Conservation (phyloP, 2,888 invertebrate genomes). For the Raillietiella orientalis region DNA sequence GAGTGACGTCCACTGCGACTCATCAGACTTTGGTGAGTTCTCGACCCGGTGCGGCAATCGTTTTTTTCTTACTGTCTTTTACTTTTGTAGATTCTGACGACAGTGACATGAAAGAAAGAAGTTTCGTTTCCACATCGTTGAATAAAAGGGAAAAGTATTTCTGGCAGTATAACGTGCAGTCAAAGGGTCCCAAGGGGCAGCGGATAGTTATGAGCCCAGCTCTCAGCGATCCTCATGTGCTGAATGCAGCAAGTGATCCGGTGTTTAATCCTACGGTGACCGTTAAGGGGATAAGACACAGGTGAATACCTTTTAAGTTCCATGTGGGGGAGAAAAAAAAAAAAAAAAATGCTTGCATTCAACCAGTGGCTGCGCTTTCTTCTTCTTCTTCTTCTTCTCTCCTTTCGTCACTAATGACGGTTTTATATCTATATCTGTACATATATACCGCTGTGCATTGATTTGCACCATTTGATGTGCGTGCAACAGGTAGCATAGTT, state of each 20-base stretch:
- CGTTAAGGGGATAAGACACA: conserved; percentile 59
- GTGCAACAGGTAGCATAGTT: too few relatives aligned
- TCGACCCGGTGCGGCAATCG: too few relatives aligned
- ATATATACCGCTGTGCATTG: neutral
- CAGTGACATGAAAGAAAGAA: conserved; percentile 10
- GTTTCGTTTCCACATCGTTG: conserved; percentile 7
- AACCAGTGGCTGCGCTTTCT: conserved; percentile 3
- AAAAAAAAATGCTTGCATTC: conserved; percentile 4
- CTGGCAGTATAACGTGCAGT: conserved; percentile 97
- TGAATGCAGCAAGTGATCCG: conserved; percentile 70
- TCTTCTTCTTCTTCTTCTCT: conserved; percentile 1
- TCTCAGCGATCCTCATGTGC: conserved; percentile 61
- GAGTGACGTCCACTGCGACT: too few relatives aligned
- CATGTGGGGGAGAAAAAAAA: neutral
- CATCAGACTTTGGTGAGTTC: too few relatives aligned
- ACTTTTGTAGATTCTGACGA: conserved; percentile 10
- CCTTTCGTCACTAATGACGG: conserved; percentile 1
- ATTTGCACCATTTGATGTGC: too few relatives aligned
- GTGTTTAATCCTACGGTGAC: conserved; percentile 80
- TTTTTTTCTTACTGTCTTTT: conserved; percentile 3
- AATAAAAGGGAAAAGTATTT: conserved; percentile 53
- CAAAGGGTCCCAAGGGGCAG: conserved; percentile 88
- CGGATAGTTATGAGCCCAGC: conserved; percentile 40
- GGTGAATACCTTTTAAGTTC: conserved; percentile 18
- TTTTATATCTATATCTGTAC: neutral